Evolutionary conservation across 2,113 vertebrate species (phyloP).

Genomic region (Callithrix jacchus): DNA sequence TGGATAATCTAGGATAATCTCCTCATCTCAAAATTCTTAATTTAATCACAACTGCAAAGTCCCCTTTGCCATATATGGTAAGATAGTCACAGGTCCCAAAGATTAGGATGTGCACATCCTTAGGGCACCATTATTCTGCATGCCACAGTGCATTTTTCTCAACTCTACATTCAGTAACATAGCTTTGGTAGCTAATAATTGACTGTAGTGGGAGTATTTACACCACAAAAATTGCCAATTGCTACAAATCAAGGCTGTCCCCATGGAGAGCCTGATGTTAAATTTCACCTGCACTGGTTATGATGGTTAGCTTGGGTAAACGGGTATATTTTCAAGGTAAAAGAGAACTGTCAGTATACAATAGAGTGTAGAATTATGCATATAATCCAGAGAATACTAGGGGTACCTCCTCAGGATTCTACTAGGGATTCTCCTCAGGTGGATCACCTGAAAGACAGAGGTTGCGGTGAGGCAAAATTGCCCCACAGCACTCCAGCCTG

Average conservation of each 20-base stretch:
- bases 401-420: not conserved
- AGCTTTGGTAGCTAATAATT: not conserved
- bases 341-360: not conserved
- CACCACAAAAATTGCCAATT: not conserved
- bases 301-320: not conserved
- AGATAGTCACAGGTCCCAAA: not conserved
- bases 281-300: not conserved
- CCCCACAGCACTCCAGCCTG: no score
- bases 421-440: no score
- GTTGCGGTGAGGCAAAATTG: no score
- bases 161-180: not conserved
- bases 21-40: not conserved
- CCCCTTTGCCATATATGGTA: not conserved
- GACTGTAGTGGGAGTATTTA: not conserved
- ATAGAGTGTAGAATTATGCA: no score
- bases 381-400: not conserved
- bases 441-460: no score
- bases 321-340: not conserved
- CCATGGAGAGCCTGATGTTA: not conserved
- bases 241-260: not conserved
- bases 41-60: slow-evolving; percentile 3
- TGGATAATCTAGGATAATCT: not conserved
- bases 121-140: not conserved
- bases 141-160: not conserved
- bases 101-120: not conserved